These are phyloP conservation scores for Xenus cinereus DNA, from an alignment of 2,113 vertebrate genomes.

Conservation along the genomic window DNA sequence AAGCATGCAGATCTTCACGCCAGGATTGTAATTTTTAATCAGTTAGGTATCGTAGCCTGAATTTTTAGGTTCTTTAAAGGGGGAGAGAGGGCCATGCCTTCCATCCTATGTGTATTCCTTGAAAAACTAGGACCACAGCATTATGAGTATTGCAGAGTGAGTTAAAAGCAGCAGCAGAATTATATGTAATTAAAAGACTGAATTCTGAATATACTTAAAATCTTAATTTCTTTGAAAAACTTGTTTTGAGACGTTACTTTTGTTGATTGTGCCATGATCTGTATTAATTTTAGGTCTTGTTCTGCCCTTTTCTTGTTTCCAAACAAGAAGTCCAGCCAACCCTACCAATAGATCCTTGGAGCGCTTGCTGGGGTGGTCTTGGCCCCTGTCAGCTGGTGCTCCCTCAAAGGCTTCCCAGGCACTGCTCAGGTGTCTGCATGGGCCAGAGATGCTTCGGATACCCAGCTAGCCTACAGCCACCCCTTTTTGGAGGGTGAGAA, in stretches of 20 bases:
- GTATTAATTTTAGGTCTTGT: not conserved
- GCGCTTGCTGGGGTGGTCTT: not conserved
- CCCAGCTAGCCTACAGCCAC: not conserved
- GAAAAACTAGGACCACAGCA: not conserved
- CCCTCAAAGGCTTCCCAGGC: not conserved
- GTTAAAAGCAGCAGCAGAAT: not conserved
- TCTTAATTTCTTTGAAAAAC: not conserved
- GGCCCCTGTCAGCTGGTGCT: not conserved
- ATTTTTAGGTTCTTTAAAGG: not conserved
- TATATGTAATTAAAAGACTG: not conserved
- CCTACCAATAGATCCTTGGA: not conserved
- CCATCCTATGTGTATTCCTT: not conserved
- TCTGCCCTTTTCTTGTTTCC: not conserved
- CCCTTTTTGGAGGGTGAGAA: not conserved
- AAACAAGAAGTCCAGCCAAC: not conserved
- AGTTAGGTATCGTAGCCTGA: not conserved
- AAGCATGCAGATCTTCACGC: not conserved
- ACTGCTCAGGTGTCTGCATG: not conserved
- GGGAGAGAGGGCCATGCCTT: not conserved
- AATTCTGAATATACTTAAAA: not conserved
- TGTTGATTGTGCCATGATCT: rapidly evolving
- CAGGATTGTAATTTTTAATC: not conserved
- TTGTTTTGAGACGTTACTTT: not conserved
- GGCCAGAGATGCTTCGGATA: not conserved
- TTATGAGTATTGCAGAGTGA: not conserved